These are phyloP conservation scores for Prionace glauca DNA, from an alignment of 2,797 vertebrate species.

Conservation along the genomic window DNA sequence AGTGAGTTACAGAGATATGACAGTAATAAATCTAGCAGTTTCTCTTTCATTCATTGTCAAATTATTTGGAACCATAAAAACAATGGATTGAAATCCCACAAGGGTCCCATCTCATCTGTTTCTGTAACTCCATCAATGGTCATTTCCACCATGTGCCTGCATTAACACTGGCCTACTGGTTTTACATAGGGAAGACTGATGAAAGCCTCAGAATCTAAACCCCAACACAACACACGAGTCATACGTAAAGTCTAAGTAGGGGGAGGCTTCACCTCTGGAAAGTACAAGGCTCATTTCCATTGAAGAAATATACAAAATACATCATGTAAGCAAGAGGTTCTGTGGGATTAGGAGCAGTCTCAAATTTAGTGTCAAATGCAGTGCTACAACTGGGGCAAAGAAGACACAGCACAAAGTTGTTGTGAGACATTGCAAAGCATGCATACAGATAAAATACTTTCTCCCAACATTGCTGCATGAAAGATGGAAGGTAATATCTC, in stretches of 20 bases:
- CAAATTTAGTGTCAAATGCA: background rate
- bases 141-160: background rate
- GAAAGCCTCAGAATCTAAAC: background rate
- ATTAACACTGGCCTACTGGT: background rate
- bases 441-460: background rate
- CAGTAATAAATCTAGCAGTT: background rate
- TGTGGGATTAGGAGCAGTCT: background rate
- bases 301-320: background rate
- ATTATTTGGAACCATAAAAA: background rate
- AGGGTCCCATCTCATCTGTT: background rate
- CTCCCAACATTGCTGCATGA: background rate
- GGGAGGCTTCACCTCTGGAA: background rate
- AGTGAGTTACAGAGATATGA: background rate
- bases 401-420: background rate
- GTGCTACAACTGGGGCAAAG: background rate
- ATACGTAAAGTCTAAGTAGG: background rate
- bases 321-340: background rate
- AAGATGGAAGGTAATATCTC: background rate
- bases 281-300: background rate
- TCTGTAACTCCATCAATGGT: background rate
- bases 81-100: background rate
- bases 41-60: background rate
- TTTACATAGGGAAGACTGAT: no score
- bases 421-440: background rate
- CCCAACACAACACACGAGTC: background rate